Base-by-base conservation (phyloP, 1,140 invertebrate species). In the Aphaenogaster floridana region DNA sequence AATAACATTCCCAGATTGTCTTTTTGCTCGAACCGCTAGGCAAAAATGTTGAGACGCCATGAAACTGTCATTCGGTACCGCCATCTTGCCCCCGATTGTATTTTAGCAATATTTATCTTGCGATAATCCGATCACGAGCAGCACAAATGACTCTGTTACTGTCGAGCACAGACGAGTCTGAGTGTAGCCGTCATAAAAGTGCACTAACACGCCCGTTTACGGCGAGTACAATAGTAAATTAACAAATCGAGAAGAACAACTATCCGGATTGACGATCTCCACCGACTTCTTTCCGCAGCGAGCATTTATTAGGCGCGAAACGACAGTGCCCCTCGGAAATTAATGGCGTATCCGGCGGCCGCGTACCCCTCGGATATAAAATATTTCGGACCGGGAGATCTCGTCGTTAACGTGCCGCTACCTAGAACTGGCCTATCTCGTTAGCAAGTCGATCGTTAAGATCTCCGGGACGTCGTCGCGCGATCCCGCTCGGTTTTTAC, bases 371-470 rank as follows among this genome's bases (percentile, higher is more conserved):
- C 52, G 88, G 88, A 89, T 91, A 91, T 91, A 91, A 91, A 91
- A 91, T 91, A 91, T 91, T 91, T 91, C 88, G 90, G 90, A 91
- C 85, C 52, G 59, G 72, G 80, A 59, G 79, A 72, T 34, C 63
- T 64, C 77, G 48, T 91, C 90, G 90, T 91, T 91, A 91, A 91
- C 87, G 90, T 63, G 76, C 57, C 88, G 64, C 90, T 92, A 91
- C 90, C 90, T 92, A 92, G 91, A 92, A 92, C 90, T 91, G 83
- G 90, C 87, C 87, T 91, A 92, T 88, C 92, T 93, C 92, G 92
- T 93, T 93, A 93, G 87, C 86, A 85, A 91, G 78, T 63, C 84
- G 84, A 91, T 92, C 91, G 91, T 92, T 92, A 92, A 92, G 91
- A 89, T 91, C 91, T 89, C 81, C 90, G 78, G 81, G 90, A 89